phyloP scores from a whole-genome alignment of 2,113 vertebrate species.

The Eira barbara region DNA sequence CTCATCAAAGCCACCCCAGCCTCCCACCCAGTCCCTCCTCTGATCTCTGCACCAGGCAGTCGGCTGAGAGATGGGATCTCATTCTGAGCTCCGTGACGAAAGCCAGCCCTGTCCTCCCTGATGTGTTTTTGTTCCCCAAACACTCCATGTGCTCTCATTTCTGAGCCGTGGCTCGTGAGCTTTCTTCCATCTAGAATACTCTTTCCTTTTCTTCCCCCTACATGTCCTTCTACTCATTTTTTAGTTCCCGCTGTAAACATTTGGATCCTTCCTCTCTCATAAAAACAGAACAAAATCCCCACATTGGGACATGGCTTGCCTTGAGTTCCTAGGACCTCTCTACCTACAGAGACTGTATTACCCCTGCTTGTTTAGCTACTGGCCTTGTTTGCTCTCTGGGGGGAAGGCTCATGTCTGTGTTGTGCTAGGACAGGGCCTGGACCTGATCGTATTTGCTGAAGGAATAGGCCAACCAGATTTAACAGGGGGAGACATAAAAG shows the following conservation, averaged over 20 bases:
- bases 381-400: neutral
- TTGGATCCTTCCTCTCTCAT: too few species aligned
- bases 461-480: neutral
- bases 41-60: neutral
- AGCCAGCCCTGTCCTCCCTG: neutral
- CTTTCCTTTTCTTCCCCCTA: neutral
- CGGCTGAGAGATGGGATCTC: too few species aligned
- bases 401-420: neutral
- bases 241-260: neutral
- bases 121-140: neutral
- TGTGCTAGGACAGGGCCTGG: too few species aligned
- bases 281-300: neutral
- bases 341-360: accelerated
- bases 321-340: neutral
- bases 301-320: accelerated
- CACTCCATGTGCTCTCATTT: neutral
- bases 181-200: neutral
- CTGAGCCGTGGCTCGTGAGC: neutral
- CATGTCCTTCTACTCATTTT: neutral
- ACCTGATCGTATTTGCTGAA: neutral
- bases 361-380: neutral
- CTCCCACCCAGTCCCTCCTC: neutral
- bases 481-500: neutral
- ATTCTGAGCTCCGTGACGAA: accelerated
- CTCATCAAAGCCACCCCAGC: neutral